phyloP scores from a whole-genome alignment of 2,113 vertebrate genomes.

The Gnathonemus echidnorhynchus region DNA sequence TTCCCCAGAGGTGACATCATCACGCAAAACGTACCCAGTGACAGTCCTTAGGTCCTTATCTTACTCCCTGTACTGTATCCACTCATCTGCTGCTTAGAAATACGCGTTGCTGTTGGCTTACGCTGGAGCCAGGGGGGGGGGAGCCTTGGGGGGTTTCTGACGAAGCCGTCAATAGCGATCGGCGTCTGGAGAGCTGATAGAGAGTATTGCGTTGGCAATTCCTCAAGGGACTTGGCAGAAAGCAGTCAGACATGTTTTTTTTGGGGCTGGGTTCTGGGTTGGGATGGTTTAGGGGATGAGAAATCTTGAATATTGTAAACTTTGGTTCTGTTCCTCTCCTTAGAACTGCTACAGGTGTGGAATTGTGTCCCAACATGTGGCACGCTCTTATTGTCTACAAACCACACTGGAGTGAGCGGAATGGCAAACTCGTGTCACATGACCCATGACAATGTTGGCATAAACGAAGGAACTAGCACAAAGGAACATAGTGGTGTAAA shows the following conservation, averaged over 20 bases:
- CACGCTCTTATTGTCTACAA: not conserved
- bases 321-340: not conserved
- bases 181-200: not conserved
- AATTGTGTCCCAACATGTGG: not conserved
- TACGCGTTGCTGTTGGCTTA: not conserved
- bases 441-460: not conserved
- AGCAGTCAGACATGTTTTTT: not conserved
- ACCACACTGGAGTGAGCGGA: not conserved
- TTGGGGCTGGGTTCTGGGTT: not conserved
- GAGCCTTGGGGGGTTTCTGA: not conserved
- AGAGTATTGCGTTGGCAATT: not conserved
- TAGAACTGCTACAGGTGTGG: not conserved
- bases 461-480: not conserved
- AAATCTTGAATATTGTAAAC: not conserved
- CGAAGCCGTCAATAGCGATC: not conserved
- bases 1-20: slow-evolving; percentile 8
- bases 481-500: not conserved
- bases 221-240: not conserved
- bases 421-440: not conserved
- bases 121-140: not conserved
- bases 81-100: not conserved
- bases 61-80: not conserved
- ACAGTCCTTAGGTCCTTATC: not conserved
- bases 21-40: not conserved
- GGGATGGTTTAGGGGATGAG: not conserved